Base-by-base conservation (phyloP, 1,140 invertebrate species). In the Grapholita molesta region DNA sequence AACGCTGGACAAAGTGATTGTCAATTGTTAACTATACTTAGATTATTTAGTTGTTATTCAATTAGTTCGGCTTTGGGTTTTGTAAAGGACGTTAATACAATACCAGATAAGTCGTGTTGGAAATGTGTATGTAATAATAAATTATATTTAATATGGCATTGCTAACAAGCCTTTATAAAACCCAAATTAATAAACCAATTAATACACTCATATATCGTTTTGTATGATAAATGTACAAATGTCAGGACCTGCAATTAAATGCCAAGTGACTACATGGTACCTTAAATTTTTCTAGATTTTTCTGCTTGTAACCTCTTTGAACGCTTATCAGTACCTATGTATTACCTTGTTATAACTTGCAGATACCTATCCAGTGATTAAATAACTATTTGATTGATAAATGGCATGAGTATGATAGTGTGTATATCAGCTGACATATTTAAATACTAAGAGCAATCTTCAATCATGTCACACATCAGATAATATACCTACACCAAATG, bases 21-120 rank as follows among this genome's bases (percentile, higher is more conserved):
- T 89, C 86, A 89, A 88, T 89, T 88, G 86, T 89, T 89, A 77
- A 83, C 82, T 78, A 78, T 83, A 85, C 55, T 61, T 61, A 61
- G 55, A 61, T 61, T 28, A 61, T 61, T 61, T 61, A 61, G 24
- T 55, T 55, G 42, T 48, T 48, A 21, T 48, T 48, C 42, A 48
- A 48, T 48, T 48, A 18, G 42, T 48, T 48, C 42, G 42, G 42
- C 42, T 48, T 15, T 21, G 42, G 42, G 42, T 18, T 15, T 48
- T 48, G 21, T 21, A 48, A 48, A 48, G 42, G 42, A 48, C 42
- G 42, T 48, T 48, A 48, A 21, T 21, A 48, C 15, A 21, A 21
- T 38, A 5, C 15, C 5, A 38, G 35, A 9, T n/a, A 3, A 15
- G 15, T 7, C 8, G 18, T 8, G 18, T 21, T 21, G 2, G 18